These are phyloP conservation scores for Oscheius myriophilus DNA, from an alignment of 2,888 invertebrate species.

Conservation along the genomic window DNA sequence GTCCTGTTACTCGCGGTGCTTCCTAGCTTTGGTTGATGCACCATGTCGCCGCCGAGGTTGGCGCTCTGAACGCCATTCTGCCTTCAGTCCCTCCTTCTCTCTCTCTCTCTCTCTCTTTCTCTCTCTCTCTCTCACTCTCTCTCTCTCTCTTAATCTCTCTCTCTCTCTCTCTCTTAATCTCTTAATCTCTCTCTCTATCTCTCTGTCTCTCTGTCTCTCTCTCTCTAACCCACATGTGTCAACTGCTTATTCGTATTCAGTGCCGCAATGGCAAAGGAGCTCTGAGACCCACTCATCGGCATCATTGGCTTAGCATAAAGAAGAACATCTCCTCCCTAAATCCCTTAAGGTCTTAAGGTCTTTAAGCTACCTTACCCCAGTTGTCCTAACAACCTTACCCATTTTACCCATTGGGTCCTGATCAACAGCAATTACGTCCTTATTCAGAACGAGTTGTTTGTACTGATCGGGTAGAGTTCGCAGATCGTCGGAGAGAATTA, in stretches of 20 bases:
- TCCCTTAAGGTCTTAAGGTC: neutral
- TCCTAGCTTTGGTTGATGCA: too few species aligned
- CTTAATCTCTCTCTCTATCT: too few species aligned
- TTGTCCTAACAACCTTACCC: constrained; percentile 57
- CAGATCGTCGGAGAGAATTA: constrained; percentile 28
- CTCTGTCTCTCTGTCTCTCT: neutral
- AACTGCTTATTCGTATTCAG: constrained; percentile 38
- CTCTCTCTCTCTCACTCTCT: constrained; percentile 1
- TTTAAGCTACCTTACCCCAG: constrained; percentile 21
- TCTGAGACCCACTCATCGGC: constrained; percentile 38
- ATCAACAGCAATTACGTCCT: constrained; percentile 64
- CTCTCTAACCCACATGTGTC: neutral
- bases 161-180: neutral
- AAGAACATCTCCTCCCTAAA: constrained; percentile 43
- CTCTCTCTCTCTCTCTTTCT: constrained; percentile 8
- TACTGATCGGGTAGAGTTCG: constrained; percentile 47
- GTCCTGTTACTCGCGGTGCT: too few species aligned
- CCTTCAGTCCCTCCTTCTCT: neutral
- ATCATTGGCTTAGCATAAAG: constrained; percentile 55
- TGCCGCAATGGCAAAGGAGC: constrained; percentile 53
- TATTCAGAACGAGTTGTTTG: constrained; percentile 58
- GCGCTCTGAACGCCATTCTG: neutral
- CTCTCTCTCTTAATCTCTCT: neutral
- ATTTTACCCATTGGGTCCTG: constrained; percentile 67
- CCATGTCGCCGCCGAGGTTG: too few species aligned